Evolutionary conservation across 2,113 vertebrate genomes (phyloP), one percentile per base, ranked within the genome.

Genomic region (Crypturellus undulatus): DNA sequence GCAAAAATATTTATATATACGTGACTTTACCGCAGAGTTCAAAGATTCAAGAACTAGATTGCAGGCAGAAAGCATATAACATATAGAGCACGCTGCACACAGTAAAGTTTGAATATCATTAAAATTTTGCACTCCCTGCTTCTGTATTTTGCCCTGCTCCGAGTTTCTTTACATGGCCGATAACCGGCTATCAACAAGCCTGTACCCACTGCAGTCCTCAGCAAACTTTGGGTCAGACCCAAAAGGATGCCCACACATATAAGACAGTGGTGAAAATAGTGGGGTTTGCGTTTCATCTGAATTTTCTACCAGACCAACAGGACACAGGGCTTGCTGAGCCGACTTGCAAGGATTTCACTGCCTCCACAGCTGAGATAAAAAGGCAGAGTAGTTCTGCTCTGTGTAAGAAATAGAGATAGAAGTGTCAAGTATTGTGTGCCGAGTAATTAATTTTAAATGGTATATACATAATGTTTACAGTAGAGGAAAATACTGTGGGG

Each of bases 71-170:
- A 67, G 26, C 19, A 15, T 1, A 1, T 34, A 10, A 0, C 19
- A 15, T 1, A 1, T 34, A 10, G 0, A 79, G 88, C 69, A 49
- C 0, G 0, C 24, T 58, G 30, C 42, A 16, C 22, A 58, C 1
- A 9, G 10, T 78, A 84, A 63, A 47, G 42, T 91, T 79, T 89
- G 73, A 79, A 3, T 11, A 25, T 51, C 65, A 21, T 73, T 54
- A 18, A 69, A 60, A 38, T 13, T 16, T 51, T 38, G 30, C 5
- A 1, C 16, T 34, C 49, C 8, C 25, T 78, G 25, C 42, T 77
- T 73, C 72, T 92, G 68, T 30, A 70, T 84, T 82, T 78, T 75
- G 40, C 21, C 65, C 83, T 83, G 49, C 38, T 75, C 68, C 75
- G 62, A 7, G 3, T 83, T 88, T 73, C 40, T 76, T 85, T 51